Evolutionary conservation across 2,797 vertebrate genomes (phyloP), one percentile per base, ranked within the genome.

Genomic region (Balearica regulorum): DNA sequence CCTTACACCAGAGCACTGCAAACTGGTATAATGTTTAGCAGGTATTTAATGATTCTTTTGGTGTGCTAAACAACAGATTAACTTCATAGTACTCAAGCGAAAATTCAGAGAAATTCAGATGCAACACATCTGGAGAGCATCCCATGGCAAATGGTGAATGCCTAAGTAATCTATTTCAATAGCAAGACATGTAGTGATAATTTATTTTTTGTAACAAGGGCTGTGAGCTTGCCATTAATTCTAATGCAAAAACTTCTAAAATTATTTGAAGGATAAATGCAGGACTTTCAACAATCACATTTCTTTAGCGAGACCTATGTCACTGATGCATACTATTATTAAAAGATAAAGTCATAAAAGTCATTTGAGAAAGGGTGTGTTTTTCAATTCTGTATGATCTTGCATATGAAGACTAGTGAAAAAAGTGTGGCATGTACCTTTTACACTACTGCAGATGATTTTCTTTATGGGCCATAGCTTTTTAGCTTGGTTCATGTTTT

Each of bases 71-170:
- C 95, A 97, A 98, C 96, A 97, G 91, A 96, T 97, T 94, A 97
- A 95, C 96, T 97, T 97, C 82, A 26, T 79, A 77, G 87, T 61
- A 91, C 91, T 95, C 87, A 93, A 97, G 81, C 93, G 94, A 98
- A 97, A 97, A 97, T 57, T 97, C 96, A 94, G 95, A 96, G 85
- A 96, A 91, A 97, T 97, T 98, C 98, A 97, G 97, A 98, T 96
- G 96, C 93, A 96, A 96, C 97, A 98, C 98, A 98, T 98, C 98
- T 98, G 98, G 98, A 98, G 95, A 98, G 97, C 98, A 98, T 97
- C 98, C 97, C 87, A 20, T 80, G 96, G 97, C 96, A 97, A 98
- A 98, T 94, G 91, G 95, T 96, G 96, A 98, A 97, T 97, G 96
- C 94, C 87, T 98, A 98, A 98, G 97, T 97, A 97, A 98, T 98